Evolutionary conservation across 2,888 invertebrate species (phyloP), one percentile per base, ranked within the genome.

Genomic region (Atethmia centrago): DNA sequence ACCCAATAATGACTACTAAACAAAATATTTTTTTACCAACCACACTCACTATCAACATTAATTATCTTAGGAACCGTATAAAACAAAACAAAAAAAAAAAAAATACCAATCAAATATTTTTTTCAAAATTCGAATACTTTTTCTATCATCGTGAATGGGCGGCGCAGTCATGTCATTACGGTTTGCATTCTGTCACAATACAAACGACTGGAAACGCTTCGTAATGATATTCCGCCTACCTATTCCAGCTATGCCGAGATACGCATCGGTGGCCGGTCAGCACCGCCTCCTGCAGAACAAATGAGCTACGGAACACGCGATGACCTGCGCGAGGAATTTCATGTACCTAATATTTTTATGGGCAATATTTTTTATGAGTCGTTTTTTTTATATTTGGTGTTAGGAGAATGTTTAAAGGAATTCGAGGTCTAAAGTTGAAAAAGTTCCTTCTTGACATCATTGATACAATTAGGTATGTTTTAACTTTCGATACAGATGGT

Each of bases 141-240:
- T 90, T 89, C 83, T 74, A 85, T 83, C 82, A 85, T 86, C 56
- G 56, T 21, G 84, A 88, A 89, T 93, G 94, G 94, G 94, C 93
- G 93, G 91, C 79, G 88, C 89, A 87, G 86, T 91, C 90, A 92
- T 93, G 61, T 76, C 76, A 76, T 76, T 92, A 92, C 86, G 80
- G 80, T 86, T 88, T 86, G 89, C 87, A 85, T 88, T 91, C 93
- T 95, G 95, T 95, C 94, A 94, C 92, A 94, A 68, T 62, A 68
- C 64, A 85, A 80, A 80, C 94, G 94, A 93, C 92, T 94, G 76
- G 85, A 80, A 80, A 79, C 71, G 85, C 59, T 51, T 40, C 87
- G 90, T 95, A 95, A 95, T 95, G 91, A 92, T 94, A 95, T 95
- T 93, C 95, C 95, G 94, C 95, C 95, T 92, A 95, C 95, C 93